Base-by-base conservation (phyloP, 2,888 invertebrate species). In the Agrilus mali region DNA sequence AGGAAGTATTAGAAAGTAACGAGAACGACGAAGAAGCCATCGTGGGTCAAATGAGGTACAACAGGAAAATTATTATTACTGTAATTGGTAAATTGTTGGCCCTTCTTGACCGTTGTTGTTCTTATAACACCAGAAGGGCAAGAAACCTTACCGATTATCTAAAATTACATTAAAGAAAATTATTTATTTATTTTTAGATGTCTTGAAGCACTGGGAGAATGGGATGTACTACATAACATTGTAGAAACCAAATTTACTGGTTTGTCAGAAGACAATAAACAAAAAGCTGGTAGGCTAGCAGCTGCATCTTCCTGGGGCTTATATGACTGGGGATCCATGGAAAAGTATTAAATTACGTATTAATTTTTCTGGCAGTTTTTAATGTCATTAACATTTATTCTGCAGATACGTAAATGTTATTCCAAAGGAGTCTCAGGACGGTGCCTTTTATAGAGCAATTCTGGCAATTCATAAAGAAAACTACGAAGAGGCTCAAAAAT, bases 251-350 rank as follows among this genome's bases (percentile, higher is more conserved):
- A 85, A 51, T 96, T 94, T 88, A 51, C 51, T 17, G 53, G 72
- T 66, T 43, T 75, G 70, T 53, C 60, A 1, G 74, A 74, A 4
- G 71, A 72, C 33, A 74, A 71, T n/a, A 69, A 73, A 46, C 74
- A 75, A 49, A 69, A 72, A 56, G 89, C 96, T 60, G 89, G 95
- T 0, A 78, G 92, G 27, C 78, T 97, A 67, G 95, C 95, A 0
- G 86, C 89, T 0, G 90, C 95, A 0, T 87, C 97, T 1, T 88
- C 96, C 0, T 99, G 98, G 93, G 96, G 96, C 2, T 70, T 94
- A 14, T 85, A 84, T 44, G 86, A 95, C 57, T 97, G 94, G 92
- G 85, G 86, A 22, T 82, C 85, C 4, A 93, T 98, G 93, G 82
- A 87, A 51, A 82, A 85, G 54, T 95, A 44, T 35, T 15, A 16